phyloP scores from a whole-genome alignment of 2,888 invertebrate genomes.

The Scaptomyza parva region DNA sequence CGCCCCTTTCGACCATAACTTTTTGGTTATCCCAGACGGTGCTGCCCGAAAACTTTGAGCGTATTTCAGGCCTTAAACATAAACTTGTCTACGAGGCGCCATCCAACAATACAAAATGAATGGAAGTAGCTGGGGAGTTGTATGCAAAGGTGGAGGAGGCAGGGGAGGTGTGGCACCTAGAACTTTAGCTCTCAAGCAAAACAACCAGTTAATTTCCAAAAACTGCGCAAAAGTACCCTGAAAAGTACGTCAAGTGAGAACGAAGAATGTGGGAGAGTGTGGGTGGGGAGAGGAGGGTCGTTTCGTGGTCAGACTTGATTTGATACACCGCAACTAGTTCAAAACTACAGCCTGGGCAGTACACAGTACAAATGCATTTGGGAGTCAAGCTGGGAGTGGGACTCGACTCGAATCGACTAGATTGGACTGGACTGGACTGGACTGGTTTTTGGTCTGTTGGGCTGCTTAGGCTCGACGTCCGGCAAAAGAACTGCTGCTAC shows the following conservation, averaged over 20 bases:
- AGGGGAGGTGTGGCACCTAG: slow-evolving; percentile 26
- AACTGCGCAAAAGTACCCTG: slow-evolving; percentile 63
- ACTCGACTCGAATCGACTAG: not conserved
- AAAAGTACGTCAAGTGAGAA: slow-evolving; percentile 47
- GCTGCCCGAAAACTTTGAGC: slow-evolving; percentile 62
- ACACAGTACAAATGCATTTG: slow-evolving; percentile 47
- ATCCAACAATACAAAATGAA: slow-evolving; percentile 67
- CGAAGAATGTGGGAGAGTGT: not conserved
- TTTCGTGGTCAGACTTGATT: slow-evolving; percentile 63
- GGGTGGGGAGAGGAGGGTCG: slow-evolving; percentile 9
- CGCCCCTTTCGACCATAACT: slow-evolving; percentile 35
- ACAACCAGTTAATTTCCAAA: slow-evolving; percentile 77
- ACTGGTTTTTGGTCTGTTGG: slow-evolving; percentile 27
- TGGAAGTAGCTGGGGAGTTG: not conserved
- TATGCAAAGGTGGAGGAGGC: not conserved
- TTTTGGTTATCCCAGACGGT: slow-evolving; percentile 52
- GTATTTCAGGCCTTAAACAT: slow-evolving; percentile 59
- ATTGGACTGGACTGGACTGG: slow-evolving; percentile 10
- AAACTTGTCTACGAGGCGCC: slow-evolving; percentile 63
- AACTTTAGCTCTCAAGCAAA: slow-evolving; percentile 48
- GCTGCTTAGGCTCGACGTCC: slow-evolving; percentile 43
- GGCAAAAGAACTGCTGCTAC: slow-evolving; percentile 42
- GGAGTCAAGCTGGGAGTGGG: slow-evolving; percentile 19
- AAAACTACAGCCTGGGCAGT: slow-evolving; percentile 36
- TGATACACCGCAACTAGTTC: slow-evolving; percentile 62